Percentiles rank a stretch among this genome's conserved stretches.
Evolutionary conservation across 2,888 invertebrate species (phyloP).

Genomic region (Microctonus aethiopoides): DNA sequence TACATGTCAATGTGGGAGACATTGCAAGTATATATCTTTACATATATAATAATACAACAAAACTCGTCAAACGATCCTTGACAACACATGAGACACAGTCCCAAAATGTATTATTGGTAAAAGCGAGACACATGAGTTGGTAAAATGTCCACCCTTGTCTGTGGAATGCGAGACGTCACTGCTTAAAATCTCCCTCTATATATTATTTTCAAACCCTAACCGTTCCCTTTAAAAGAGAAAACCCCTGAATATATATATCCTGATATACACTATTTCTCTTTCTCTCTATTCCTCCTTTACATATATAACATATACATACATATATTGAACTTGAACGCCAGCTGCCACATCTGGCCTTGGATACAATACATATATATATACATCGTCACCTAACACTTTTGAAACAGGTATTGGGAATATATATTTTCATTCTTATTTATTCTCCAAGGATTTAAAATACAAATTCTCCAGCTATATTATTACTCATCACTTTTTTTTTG

Average conservation of each 20-base stretch:
- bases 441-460: neutral
- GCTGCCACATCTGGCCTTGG: constrained; percentile 53
- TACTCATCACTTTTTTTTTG: neutral
- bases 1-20: neutral
- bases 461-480: neutral
- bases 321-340: constrained; percentile 47
- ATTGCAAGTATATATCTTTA: neutral
- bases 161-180: constrained; percentile 54
- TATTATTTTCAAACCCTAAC: constrained; percentile 14
- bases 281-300: neutral
- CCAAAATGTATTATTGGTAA: neutral
- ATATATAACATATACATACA: constrained; percentile 39
- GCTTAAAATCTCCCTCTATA: constrained; percentile 34
- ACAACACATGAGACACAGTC: constrained; percentile 12
- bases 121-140: constrained; percentile 13
- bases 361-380: constrained; percentile 7
- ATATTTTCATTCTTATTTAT: neutral
- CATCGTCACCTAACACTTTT: constrained; percentile 3
- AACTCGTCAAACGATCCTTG: constrained; percentile 29
- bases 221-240: constrained; percentile 29
- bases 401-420: constrained; percentile 1
- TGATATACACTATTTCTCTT: neutral
- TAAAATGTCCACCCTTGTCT: constrained; percentile 48
- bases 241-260: constrained; percentile 39
- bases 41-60: neutral